Evolutionary conservation across 2,797 vertebrate genomes (phyloP).

Genomic region (Tamandua tetradactyla): DNA sequence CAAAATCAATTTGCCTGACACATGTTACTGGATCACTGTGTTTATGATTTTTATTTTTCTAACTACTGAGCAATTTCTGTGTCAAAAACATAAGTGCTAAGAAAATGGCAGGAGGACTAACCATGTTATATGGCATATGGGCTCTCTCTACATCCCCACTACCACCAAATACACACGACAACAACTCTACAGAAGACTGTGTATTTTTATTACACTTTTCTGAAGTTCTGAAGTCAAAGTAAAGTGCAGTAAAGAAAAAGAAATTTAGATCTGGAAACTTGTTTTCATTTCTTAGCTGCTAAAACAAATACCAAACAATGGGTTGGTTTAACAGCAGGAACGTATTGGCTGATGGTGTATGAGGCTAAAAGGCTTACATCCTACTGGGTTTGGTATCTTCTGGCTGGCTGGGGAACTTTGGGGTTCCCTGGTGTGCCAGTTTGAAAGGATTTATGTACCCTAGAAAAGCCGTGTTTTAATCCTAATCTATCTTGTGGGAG

Average conservation of each 20-base stretch:
- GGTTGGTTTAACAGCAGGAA: too few relatives aligned
- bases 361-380: too few relatives aligned
- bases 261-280: not conserved
- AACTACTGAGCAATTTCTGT: not conserved
- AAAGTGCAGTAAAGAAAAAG: not conserved
- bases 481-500: too few relatives aligned
- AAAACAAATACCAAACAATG: too few relatives aligned
- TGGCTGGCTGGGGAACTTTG: too few relatives aligned
- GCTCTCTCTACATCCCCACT: not conserved
- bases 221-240: not conserved
- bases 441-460: too few relatives aligned
- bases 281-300: too few relatives aligned
- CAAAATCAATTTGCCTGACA: not conserved
- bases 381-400: too few relatives aligned
- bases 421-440: too few relatives aligned
- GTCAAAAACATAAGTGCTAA: not conserved
- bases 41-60: conserved; percentile 2
- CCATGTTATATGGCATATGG: not conserved
- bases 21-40: not conserved
- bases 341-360: too few relatives aligned
- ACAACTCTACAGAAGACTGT: not conserved
- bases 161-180: not conserved
- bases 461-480: too few relatives aligned
- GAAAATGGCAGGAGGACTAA: not conserved
- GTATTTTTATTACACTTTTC: not conserved